Evolutionary conservation across 1,140 invertebrate genomes (phyloP).

Genomic region (Mizuhopecten yessoensis): DNA sequence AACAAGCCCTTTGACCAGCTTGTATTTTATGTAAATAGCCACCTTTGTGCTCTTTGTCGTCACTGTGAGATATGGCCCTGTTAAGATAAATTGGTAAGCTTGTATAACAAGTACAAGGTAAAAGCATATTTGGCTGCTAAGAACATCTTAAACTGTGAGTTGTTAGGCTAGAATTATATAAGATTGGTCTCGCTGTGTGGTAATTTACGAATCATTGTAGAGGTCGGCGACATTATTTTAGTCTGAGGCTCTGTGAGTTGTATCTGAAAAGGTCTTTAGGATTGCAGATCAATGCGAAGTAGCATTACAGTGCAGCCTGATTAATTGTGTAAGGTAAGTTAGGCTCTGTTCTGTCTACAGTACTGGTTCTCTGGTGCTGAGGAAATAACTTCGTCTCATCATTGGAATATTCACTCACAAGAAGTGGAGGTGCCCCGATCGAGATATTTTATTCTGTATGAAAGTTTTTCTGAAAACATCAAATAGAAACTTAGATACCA

Average conservation of each 20-base stretch:
- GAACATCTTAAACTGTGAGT: background rate
- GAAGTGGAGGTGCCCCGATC: background rate
- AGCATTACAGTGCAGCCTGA: background rate
- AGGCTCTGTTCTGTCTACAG: too few species aligned
- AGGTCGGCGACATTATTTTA: background rate
- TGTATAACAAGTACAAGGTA: conserved; percentile 3
- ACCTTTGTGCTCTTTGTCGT: background rate
- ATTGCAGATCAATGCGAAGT: background rate
- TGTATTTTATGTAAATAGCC: conserved; percentile 15
- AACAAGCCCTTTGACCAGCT: background rate
- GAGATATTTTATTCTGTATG: background rate
- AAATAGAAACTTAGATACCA: background rate
- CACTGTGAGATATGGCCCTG: background rate
- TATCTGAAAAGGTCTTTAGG: background rate
- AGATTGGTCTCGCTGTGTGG: background rate
- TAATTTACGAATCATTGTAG: background rate
- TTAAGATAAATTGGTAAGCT: background rate
- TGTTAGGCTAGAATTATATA: background rate
- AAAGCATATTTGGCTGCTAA: conserved; percentile 17
- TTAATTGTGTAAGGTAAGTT: background rate
- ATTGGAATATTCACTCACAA: background rate
- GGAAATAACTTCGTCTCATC: background rate
- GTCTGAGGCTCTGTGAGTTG: background rate
- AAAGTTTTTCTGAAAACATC: background rate
- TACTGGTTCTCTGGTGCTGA: background rate